Base-by-base conservation (phyloP, 2,113 vertebrate genomes). In the Gavia stellata region DNA sequence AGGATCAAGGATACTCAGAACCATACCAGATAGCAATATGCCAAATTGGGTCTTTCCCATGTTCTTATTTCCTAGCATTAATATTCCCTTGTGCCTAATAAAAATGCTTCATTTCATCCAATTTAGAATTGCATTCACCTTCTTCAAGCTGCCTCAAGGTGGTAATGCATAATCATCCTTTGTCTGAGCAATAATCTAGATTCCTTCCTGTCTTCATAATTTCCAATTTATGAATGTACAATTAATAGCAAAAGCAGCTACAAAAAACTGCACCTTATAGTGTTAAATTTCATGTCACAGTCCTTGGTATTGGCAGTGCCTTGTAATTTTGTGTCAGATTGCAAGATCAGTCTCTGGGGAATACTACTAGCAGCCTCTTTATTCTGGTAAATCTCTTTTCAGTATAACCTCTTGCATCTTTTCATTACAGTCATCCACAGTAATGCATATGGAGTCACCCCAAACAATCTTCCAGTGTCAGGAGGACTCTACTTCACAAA, bases 401-500 rank as follows among this genome's bases (percentile, higher is more conserved):
- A 36, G 0, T 24, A 18, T 12, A 33, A 65, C 8, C 10, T 81
- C 33, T 65, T 42, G 26, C 2, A 3, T 74, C 9, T 79, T 85
- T 88, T 86, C 61, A 38, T 71, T 73, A 18, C 18, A 31, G 23
- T 40, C 44, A 47, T 49, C 42, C 42, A 36, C 20, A 68, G 25
- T 40, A 65, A 63, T 0, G 0, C 38, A 21, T 36, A 65, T 1
- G 19, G 52, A 70, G 53, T n/a, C 53, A 89, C 15, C 65, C 24
- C 47, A 66, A 66, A 74, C 17, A 79, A 17, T 53, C 31, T 49
- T 70, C 17, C 25, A 19, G 0, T 25, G 66, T 75, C 72, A 92
- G 52, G 15, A 50, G 56, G 65, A 58, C n/a, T 71, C 10, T 23
- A 28, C 65, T 70, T 87, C 53, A 47, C 33, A 78, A 36, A 13